Evolutionary conservation across 2,797 vertebrate genomes (phyloP).

Genomic region (Rhinogobio ventralis): DNA sequence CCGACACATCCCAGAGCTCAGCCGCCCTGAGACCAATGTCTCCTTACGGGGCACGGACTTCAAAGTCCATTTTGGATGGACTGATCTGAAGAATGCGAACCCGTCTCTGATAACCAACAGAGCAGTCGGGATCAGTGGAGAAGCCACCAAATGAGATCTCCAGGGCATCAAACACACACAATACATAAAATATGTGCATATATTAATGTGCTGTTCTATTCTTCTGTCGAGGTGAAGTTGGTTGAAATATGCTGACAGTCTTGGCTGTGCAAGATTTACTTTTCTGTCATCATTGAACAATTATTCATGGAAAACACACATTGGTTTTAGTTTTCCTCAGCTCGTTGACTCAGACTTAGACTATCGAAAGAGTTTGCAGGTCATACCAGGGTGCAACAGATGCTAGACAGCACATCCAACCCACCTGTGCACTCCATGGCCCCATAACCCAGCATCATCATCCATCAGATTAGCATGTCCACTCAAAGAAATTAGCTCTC

Average conservation of each 20-base stretch:
- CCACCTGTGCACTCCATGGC: constrained; percentile 52
- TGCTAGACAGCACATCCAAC: constrained; percentile 32
- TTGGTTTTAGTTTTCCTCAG: not conserved
- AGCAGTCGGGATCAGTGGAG: constrained; percentile 50
- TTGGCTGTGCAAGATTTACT: constrained; percentile 9
- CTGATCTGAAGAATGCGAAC: constrained; percentile 51
- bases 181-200: constrained; percentile 47
- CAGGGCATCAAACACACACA: constrained; percentile 48
- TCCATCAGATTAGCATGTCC: constrained; percentile 53
- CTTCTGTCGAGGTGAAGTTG: constrained; percentile 27
- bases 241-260: constrained; percentile 17
- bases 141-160: constrained; percentile 65
- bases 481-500: constrained; percentile 58
- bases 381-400: not conserved
- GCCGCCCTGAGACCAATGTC: constrained; percentile 7
- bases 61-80: constrained; percentile 51
- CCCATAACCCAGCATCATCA: constrained; percentile 24
- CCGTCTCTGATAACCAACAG: constrained; percentile 59
- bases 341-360: not conserved
- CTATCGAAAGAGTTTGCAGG: not conserved
- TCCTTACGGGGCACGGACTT: constrained; percentile 21
- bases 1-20: constrained; percentile 9
- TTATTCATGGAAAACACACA: not conserved
- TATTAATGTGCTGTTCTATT: constrained; percentile 30
- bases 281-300: not conserved